Conservation (phyloP, 1,140 invertebrate species). For the Leptonema lineaticorne region DNA sequence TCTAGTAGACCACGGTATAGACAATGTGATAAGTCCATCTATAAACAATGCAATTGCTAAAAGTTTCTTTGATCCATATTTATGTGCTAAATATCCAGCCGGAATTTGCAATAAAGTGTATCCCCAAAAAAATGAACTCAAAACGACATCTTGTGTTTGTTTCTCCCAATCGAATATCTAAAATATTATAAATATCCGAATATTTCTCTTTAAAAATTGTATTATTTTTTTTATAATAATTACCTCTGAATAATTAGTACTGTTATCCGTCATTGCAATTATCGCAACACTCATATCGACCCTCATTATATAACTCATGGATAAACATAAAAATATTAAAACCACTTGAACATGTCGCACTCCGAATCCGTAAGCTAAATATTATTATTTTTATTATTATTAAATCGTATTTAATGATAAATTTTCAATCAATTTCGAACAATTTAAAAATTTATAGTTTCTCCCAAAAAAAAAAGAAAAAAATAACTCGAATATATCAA, state of each 20-base stretch:
- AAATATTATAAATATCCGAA: too few species aligned
- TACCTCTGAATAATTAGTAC: too few species aligned
- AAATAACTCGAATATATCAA: too few species aligned
- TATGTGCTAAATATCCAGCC: conserved; percentile 66
- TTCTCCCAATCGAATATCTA: conserved; percentile 60
- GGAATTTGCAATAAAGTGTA: conserved; percentile 68
- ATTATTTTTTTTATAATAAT: too few species aligned
- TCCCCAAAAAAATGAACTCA: conserved; percentile 64
- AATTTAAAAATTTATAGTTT: too few species aligned
- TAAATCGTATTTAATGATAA: too few species aligned
- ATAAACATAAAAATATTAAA: conserved; percentile 64
- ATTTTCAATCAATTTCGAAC: too few species aligned
- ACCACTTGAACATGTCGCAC: conserved; percentile 65
- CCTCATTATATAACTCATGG: conserved; percentile 64
- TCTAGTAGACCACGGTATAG: conserved; percentile 47
- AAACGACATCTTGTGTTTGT: conserved; percentile 58
- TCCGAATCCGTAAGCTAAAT: conserved; percentile 55
- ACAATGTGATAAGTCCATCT: conserved; percentile 46
- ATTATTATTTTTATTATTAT: too few species aligned
- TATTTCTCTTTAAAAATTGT: too few species aligned
- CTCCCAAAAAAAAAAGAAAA: too few species aligned
- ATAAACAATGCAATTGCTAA: conserved; percentile 59
- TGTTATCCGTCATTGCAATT: conserved; percentile 69
- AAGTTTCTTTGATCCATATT: conserved; percentile 63
- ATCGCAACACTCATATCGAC: conserved; percentile 71